phyloP scores from a whole-genome alignment of 2,113 vertebrate genomes.

The Cranoglanis bouderius region DNA sequence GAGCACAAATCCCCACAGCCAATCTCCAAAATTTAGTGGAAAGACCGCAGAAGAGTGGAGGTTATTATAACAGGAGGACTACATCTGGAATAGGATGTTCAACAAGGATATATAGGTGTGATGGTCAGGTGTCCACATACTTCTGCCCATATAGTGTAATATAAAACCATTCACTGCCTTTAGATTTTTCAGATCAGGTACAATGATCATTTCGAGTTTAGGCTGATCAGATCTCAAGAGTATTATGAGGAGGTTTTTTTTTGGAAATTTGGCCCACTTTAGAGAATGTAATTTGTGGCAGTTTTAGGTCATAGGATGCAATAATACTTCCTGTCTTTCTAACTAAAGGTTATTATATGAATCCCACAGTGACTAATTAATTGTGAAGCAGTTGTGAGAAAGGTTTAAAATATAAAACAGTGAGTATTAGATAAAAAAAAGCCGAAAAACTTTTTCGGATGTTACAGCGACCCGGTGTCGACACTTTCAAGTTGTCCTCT shows the following conservation, averaged over 20 bases:
- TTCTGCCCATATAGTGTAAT: background rate
- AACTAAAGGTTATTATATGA: background rate
- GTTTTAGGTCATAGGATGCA: background rate
- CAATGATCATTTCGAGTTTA: background rate
- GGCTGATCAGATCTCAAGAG: background rate
- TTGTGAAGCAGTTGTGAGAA: background rate
- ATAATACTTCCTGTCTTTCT: background rate
- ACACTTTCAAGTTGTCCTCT: background rate
- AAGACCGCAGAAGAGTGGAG: background rate
- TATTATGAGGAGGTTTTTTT: background rate
- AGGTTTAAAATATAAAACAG: background rate
- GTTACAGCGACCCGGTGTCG: background rate
- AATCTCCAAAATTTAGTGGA: background rate
- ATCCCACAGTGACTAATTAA: constrained; percentile 10
- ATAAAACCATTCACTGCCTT: background rate
- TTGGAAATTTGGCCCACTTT: background rate
- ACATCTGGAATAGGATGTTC: background rate
- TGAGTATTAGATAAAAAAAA: background rate
- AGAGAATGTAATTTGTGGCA: background rate
- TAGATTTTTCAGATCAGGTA: background rate
- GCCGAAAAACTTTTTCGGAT: background rate
- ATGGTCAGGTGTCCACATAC: background rate
- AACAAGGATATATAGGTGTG: background rate
- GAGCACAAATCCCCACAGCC: background rate
- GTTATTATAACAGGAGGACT: background rate